phyloP scores from a whole-genome alignment of 2,888 invertebrate species.

The Caenorhabditis drosophilae region DNA sequence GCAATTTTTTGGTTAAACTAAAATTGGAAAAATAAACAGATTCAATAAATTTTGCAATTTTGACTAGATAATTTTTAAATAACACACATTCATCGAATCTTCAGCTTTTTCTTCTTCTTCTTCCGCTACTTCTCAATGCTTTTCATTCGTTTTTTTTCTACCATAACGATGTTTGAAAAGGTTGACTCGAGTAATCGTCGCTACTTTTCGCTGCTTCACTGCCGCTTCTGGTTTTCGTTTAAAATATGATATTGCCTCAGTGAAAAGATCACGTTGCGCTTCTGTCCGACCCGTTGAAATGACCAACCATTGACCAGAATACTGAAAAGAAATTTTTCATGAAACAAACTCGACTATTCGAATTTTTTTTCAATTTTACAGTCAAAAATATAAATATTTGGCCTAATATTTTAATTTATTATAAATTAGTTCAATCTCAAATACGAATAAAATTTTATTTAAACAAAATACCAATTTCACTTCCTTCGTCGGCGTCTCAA shows the following conservation, averaged over 20 bases:
- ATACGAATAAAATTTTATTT: too few relatives aligned
- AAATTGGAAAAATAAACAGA: too few relatives aligned
- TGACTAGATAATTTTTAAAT: too few relatives aligned
- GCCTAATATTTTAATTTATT: too few relatives aligned
- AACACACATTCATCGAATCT: too few relatives aligned
- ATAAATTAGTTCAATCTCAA: too few relatives aligned
- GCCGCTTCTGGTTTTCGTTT: neutral
- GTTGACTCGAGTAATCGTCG: constrained; percentile 21
- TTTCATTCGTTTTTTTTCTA: too few relatives aligned
- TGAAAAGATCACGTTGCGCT: constrained; percentile 21
- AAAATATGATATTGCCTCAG: constrained; percentile 19
- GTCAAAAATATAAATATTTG: too few relatives aligned
- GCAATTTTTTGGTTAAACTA: too few relatives aligned
- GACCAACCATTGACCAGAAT: constrained; percentile 34
- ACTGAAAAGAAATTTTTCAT: constrained; percentile 25
- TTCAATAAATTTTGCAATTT: too few relatives aligned
- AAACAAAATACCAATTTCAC: constrained; percentile 15
- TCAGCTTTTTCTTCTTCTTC: too few relatives aligned
- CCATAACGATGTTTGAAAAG: constrained; percentile 27
- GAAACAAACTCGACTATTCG: neutral
- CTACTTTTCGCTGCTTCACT: neutral
- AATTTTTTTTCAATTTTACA: neutral
- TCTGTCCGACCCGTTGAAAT: constrained; percentile 28
- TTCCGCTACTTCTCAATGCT: too few relatives aligned
- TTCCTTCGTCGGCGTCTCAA: constrained; percentile 27